Evolutionary conservation across 2,888 invertebrate species (phyloP).

Genomic region (Tineola bisselliella): DNA sequence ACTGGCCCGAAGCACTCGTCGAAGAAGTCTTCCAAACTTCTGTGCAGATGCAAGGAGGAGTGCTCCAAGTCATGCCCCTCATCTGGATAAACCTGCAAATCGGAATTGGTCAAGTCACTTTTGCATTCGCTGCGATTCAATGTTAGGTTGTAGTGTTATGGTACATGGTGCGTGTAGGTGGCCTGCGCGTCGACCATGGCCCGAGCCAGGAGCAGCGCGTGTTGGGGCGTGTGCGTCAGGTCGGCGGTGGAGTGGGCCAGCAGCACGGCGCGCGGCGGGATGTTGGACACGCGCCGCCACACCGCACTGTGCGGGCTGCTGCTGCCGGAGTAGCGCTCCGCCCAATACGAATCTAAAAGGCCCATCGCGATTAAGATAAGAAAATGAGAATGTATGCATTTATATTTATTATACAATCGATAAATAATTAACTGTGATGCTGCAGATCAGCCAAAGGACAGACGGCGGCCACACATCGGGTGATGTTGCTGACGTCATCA

Average conservation of each 20-base stretch:
- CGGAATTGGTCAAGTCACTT: slow-evolving; percentile 19
- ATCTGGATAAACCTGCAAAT: slow-evolving; percentile 84
- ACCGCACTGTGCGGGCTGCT: slow-evolving; percentile 72
- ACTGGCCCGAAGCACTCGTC: slow-evolving; percentile 83
- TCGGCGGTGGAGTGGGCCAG: slow-evolving; percentile 88
- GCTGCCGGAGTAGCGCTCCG: slow-evolving; percentile 88
- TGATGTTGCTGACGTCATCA: slow-evolving; percentile 77
- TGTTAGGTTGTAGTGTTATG: background rate
- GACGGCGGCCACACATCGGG: slow-evolving; percentile 86
- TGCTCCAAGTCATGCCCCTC: slow-evolving; percentile 81
- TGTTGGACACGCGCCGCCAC: slow-evolving; percentile 80
- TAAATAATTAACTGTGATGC: slow-evolving; percentile 73
- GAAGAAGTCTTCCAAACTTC: slow-evolving; percentile 87
- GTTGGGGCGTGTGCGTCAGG: slow-evolving; percentile 85
- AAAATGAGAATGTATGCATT: too few species aligned
- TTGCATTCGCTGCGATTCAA: background rate
- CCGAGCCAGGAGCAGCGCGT: slow-evolving; percentile 83
- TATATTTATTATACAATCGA: background rate
- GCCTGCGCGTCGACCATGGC: slow-evolving; percentile 85
- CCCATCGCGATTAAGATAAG: too few species aligned
- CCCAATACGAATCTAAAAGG: slow-evolving; percentile 84
- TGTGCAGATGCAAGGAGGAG: slow-evolving; percentile 81
- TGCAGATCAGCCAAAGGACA: slow-evolving; percentile 89
- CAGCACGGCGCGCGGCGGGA: slow-evolving; percentile 69
- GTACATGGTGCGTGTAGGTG: slow-evolving; percentile 84